These are phyloP conservation scores for Rhegmatorhina hoffmannsi DNA, from an alignment of 2,113 vertebrate genomes.

Conservation along the genomic window DNA sequence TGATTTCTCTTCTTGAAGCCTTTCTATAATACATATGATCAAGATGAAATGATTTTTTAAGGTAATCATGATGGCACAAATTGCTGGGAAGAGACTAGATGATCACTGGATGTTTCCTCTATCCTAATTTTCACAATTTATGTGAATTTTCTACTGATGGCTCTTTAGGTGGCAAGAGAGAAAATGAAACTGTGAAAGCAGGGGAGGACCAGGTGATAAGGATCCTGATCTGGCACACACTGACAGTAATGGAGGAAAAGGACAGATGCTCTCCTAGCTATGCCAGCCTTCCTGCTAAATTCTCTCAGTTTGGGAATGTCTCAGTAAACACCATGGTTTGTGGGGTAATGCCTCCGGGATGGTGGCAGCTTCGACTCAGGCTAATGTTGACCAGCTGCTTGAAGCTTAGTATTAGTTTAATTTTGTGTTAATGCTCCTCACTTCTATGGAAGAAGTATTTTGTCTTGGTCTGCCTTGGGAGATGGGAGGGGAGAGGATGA, in stretches of 20 bases:
- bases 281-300: rapidly evolving
- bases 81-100: neutral
- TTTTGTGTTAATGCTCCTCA: neutral
- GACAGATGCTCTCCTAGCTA: neutral
- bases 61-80: neutral
- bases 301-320: neutral
- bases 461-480: neutral
- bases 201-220: neutral
- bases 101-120: neutral
- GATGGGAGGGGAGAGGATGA: no score
- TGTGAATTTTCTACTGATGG: neutral
- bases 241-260: neutral
- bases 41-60: slow-evolving; percentile 2
- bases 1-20: neutral
- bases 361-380: neutral
- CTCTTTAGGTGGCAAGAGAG: neutral
- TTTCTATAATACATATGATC: neutral
- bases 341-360: neutral
- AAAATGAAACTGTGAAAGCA: neutral
- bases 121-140: neutral
- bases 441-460: neutral
- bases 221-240: neutral
- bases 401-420: neutral
- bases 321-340: rapidly evolving
- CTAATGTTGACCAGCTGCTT: neutral